These are phyloP conservation scores for Scomber scombrus DNA, from an alignment of 2,113 vertebrate genomes.

Conservation along the genomic window DNA sequence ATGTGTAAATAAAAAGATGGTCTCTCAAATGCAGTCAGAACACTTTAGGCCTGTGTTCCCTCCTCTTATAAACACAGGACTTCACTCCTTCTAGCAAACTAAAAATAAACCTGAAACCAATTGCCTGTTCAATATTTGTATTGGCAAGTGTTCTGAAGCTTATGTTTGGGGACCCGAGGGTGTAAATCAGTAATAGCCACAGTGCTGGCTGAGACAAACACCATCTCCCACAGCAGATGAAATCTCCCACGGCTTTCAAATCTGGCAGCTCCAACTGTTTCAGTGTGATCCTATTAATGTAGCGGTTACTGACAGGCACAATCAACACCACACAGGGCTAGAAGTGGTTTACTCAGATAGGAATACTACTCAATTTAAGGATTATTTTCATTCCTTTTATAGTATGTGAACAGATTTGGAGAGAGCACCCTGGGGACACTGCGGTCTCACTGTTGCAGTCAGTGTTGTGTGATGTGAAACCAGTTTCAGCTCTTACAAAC, in stretches of 20 bases:
- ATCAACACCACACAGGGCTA: conserved; percentile 15
- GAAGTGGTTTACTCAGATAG: background rate
- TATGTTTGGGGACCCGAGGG: conserved; percentile 60
- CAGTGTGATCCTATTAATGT: conserved; percentile 60
- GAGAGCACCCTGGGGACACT: background rate
- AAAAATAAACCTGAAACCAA: conserved; percentile 64
- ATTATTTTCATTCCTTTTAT: background rate
- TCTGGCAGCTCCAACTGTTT: conserved; percentile 66
- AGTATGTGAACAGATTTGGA: background rate
- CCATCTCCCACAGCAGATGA: conserved; percentile 59
- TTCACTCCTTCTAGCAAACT: conserved; percentile 14
- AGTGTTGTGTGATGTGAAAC: background rate
- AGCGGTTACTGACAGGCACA: conserved; percentile 26
- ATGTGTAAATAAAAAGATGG: background rate
- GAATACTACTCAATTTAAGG: background rate
- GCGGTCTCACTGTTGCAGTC: conserved; percentile 8
- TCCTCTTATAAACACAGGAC: conserved; percentile 14
- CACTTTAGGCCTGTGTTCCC: conserved; percentile 25
- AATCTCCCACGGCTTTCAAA: conserved; percentile 68
- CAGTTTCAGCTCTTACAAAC: conserved; percentile 52
- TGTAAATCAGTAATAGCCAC: conserved; percentile 68
- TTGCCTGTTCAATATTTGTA: conserved; percentile 61
- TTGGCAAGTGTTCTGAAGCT: conserved; percentile 69
- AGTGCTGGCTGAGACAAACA: conserved; percentile 67
- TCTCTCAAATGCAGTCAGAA: background rate